Evolutionary conservation across 2,797 vertebrate species (phyloP), one percentile per base, ranked within the genome.

Genomic region (Chiloscyllium punctatum): DNA sequence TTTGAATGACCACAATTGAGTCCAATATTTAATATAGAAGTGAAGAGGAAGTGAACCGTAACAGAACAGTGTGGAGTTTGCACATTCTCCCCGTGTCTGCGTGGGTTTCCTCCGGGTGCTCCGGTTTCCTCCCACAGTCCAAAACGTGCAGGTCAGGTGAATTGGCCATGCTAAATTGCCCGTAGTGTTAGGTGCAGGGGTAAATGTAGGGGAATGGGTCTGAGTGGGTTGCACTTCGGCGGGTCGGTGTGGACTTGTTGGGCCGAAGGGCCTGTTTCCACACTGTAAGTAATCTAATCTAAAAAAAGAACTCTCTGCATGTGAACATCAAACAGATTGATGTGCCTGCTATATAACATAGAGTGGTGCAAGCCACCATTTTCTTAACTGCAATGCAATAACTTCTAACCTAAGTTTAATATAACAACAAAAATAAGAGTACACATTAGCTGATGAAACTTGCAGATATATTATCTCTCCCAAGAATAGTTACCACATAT

Each of bases 371-470:
- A 18, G 4, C 82, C 37, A 48, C 18, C 82, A 84, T 48, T 48
- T 84, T 84, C 82, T 48, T 84, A 84, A 48, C 37, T 84, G 51
- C 8, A 57, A 88, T 4, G 3, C 51, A 53, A 30, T 88, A 53
- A 53, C 53, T 57, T 53, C 53, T 33, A 88, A 30, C 13, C 11
- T 88, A 11, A 51, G 86, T 53, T 88, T 53, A 88, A 88, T 88
- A 88, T 88, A 53, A 57, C 86, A 88, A 88, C 27, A 88, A 84
- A 84, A 84, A 84, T 84, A 84, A 48, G 37, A 84, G 48, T 88
- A 25, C 27, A 33, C 48, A 53, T 84, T 53, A 3, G 11, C 86
- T 53, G 27, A 57, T 88, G 51, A 3, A 57, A 15, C 25, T 57
- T 88, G 1, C 48, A 33, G 53, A 57, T 15, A 88, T 15, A 88